phyloP scores from a whole-genome alignment of 2,888 invertebrate species.

The Eupeodes luniger region DNA sequence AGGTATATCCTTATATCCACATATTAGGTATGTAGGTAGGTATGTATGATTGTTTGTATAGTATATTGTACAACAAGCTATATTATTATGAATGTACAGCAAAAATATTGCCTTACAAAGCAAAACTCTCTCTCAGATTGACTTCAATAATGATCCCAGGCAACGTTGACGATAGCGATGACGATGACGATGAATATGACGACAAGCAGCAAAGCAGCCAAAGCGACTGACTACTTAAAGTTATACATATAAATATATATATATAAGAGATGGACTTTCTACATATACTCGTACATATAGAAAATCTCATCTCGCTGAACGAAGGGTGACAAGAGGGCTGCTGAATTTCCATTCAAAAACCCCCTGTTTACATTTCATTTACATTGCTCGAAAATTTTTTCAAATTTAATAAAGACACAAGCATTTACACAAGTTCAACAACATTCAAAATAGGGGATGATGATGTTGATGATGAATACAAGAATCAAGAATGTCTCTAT shows the following conservation, averaged over 20 bases:
- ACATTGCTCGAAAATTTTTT: constrained; percentile 61
- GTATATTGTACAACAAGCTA: constrained; percentile 19
- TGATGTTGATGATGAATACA: constrained; percentile 64
- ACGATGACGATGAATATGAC: no score
- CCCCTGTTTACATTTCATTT: constrained; percentile 75
- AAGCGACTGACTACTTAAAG: constrained; percentile 16
- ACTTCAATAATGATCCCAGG: constrained; percentile 73
- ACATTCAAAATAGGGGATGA: constrained; percentile 64
- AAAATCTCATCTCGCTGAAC: not conserved
- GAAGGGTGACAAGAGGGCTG: constrained; percentile 27
- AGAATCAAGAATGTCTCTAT: constrained; percentile 72
- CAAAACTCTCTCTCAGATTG: constrained; percentile 66
- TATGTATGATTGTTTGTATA: no score
- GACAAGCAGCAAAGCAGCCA: constrained; percentile 26
- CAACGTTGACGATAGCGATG: constrained; percentile 42
- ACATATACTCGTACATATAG: not conserved
- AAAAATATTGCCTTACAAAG: constrained; percentile 65
- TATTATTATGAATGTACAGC: constrained; percentile 34
- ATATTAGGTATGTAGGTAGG: not conserved
- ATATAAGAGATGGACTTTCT: not conserved
- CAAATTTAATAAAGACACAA: constrained; percentile 69
- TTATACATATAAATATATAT: no score
- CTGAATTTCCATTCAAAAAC: constrained; percentile 39
- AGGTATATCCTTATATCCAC: not conserved
- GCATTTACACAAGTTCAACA: constrained; percentile 50